Percentiles rank a stretch among this genome's conserved stretches.
Evolutionary conservation across 2,797 vertebrate species (phyloP).

Genomic region (Brachymystax lenok): DNA sequence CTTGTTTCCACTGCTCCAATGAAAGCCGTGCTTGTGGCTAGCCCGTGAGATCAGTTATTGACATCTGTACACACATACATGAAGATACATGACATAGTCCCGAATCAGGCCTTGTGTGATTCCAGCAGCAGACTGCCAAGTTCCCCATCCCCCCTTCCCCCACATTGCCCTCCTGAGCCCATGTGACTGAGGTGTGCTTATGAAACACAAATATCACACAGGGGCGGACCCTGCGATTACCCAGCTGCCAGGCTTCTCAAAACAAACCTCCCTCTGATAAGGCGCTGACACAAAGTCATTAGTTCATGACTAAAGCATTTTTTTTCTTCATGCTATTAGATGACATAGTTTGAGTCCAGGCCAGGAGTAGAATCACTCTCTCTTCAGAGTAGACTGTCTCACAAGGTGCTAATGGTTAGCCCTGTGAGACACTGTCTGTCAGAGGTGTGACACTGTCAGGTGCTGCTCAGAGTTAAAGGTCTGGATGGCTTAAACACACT

Average conservation of each 20-base stretch:
- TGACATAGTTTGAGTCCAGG: constrained; percentile 43
- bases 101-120: constrained; percentile 67
- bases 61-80: constrained; percentile 62
- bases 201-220: constrained; percentile 69
- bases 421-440: constrained; percentile 27
- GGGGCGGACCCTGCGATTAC: constrained; percentile 54
- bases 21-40: constrained; percentile 76
- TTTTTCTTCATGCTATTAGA: constrained; percentile 50
- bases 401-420: constrained; percentile 51
- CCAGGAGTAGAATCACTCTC: constrained; percentile 25
- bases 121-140: too few species aligned
- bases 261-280: constrained; percentile 71
- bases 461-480: background rate
- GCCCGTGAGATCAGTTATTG: constrained; percentile 52
- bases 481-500: background rate
- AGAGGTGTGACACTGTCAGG: constrained; percentile 3
- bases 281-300: constrained; percentile 70
- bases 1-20: constrained; percentile 58
- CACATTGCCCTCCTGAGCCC: constrained; percentile 35
- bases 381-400: background rate
- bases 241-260: constrained; percentile 62
- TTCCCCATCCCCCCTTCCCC: constrained; percentile 30
- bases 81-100: constrained; percentile 38
- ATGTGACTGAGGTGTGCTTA: constrained; percentile 56
- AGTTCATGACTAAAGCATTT: constrained; percentile 51